phyloP scores from a whole-genome alignment of 2,888 invertebrate species.

The Acanthosepion pharaonis region DNA sequence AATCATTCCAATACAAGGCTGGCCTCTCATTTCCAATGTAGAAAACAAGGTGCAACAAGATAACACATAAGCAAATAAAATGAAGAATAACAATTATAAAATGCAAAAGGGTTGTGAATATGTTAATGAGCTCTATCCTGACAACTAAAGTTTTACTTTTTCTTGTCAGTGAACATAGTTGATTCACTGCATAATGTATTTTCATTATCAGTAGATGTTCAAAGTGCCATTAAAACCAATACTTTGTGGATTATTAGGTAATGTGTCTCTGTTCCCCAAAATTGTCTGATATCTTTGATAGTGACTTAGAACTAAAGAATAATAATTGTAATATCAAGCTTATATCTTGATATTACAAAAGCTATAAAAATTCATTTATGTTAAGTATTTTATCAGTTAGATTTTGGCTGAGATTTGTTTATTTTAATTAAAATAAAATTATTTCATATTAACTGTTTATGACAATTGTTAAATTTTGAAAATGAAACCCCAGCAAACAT shows the following conservation, averaged over 20 bases:
- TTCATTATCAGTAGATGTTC: background rate
- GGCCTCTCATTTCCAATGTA: background rate
- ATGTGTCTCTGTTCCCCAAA: background rate
- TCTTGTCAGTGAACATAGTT: background rate
- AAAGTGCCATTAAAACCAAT: background rate
- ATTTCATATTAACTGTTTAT: background rate
- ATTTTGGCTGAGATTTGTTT: background rate
- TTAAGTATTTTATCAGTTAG: background rate
- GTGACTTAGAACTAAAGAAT: background rate
- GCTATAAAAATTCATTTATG: background rate
- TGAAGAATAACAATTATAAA: background rate
- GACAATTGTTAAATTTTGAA: background rate
- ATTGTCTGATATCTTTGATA: background rate
- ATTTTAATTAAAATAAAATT: background rate
- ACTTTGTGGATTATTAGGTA: background rate
- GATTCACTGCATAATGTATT: conserved; percentile 8
- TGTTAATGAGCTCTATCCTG: background rate
- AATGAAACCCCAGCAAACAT: background rate
- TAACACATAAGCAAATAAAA: background rate
- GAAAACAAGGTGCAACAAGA: too few species aligned
- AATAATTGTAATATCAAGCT: too few species aligned
- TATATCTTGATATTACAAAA: background rate
- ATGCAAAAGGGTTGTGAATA: background rate
- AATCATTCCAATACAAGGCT: background rate
- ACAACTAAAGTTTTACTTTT: background rate